A percentile compares a stretch with the other conserved stretches of the same genome.
Conservation (phyloP, 1,140 invertebrate species). For the Palaemon carinicauda region DNA sequence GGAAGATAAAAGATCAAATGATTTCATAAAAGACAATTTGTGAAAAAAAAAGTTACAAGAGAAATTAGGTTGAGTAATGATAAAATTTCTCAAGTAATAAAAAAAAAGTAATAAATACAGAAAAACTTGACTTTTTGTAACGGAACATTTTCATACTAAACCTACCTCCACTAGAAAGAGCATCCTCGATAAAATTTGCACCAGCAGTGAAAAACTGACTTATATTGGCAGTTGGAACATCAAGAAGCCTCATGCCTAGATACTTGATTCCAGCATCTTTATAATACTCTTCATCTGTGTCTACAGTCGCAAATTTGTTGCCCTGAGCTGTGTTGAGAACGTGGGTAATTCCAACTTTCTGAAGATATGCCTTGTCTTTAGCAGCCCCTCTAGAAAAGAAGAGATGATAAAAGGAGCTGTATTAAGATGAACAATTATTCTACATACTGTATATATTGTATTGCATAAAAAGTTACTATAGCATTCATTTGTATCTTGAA, state of each 20-base stretch:
- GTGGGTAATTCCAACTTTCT: constrained; percentile 82
- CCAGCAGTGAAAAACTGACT: constrained; percentile 79
- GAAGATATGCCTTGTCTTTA: constrained; percentile 78
- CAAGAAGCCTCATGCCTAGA: constrained; percentile 80
- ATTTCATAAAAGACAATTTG: too few species aligned
- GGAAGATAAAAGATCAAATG: too few species aligned
- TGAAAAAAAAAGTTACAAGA: too few species aligned
- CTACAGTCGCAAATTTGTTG: constrained; percentile 78
- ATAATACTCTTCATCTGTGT: constrained; percentile 78
- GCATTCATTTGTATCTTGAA: too few species aligned
- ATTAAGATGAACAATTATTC: too few species aligned
- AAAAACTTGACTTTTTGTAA: not conserved
- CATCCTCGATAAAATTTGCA: constrained; percentile 82
- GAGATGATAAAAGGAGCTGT: too few species aligned
- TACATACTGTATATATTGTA: too few species aligned
- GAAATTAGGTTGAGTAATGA: too few species aligned
- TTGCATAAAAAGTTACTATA: too few species aligned
- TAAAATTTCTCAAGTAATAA: too few species aligned
- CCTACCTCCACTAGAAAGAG: constrained; percentile 75
- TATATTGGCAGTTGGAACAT: constrained; percentile 79
- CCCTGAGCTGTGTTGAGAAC: constrained; percentile 87
- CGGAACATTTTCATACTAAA: too few species aligned
- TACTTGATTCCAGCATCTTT: constrained; percentile 76
- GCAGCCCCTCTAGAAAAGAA: constrained; percentile 75
- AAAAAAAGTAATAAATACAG: not conserved